Evolutionary conservation across 2,888 invertebrate genomes (phyloP).

Genomic region (Choreutis nemorana): DNA sequence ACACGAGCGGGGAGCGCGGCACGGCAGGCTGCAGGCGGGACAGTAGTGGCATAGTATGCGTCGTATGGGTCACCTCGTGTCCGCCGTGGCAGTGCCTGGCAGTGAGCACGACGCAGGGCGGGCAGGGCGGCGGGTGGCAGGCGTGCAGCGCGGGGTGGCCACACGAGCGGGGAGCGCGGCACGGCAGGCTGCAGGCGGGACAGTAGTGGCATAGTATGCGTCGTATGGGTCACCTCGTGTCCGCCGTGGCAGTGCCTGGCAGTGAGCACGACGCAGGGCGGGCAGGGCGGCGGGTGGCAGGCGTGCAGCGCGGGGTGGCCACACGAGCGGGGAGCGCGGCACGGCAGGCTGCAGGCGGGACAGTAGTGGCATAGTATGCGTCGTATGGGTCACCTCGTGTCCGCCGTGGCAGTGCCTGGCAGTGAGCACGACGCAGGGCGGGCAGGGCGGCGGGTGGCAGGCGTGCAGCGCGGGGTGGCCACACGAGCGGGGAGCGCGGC

Average conservation of each 20-base stretch:
- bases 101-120: slow-evolving; percentile 67
- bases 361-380: no score
- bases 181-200: slow-evolving; percentile 72
- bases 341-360: slow-evolving; percentile 77
- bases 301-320: slow-evolving; percentile 68
- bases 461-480: slow-evolving; percentile 83
- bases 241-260: slow-evolving; percentile 81
- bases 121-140: slow-evolving; percentile 78
- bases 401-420: slow-evolving; percentile 81
- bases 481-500: slow-evolving; percentile 79
- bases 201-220: slow-evolving; percentile 83
- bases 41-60: slow-evolving; percentile 81
- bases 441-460: slow-evolving; percentile 81
- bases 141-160: slow-evolving; percentile 75
- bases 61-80: no score
- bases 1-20: slow-evolving; percentile 81
- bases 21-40: slow-evolving; percentile 85
- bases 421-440: slow-evolving; percentile 85
- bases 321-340: slow-evolving; percentile 86
- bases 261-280: slow-evolving; percentile 85
- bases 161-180: slow-evolving; percentile 74
- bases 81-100: slow-evolving; percentile 70
- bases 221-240: slow-evolving; percentile 64
- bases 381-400: slow-evolving; percentile 71
- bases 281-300: slow-evolving; percentile 78